Evolutionary conservation across 2,797 vertebrate genomes (phyloP), one percentile per base, ranked within the genome.

Genomic region (Enteromius thamalakanensis): DNA sequence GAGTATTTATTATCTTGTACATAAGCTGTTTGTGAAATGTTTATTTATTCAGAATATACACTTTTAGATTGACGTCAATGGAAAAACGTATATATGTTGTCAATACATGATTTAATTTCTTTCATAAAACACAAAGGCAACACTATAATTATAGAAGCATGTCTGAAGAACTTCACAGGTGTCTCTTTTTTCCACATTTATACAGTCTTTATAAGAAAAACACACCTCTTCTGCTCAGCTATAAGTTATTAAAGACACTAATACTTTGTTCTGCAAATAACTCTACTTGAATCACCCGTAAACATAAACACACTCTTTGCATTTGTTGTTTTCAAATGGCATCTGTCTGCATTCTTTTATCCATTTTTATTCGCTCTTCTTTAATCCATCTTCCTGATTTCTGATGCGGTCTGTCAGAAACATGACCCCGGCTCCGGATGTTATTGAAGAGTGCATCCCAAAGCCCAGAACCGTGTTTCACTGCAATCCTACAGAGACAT

Each of bases 321-420:
- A 32, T n/a, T 74, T 6, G 17, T 45, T 7, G 6, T 65, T 65
- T 78, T 19, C 37, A 23, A 17, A 49, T 49, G 19, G 58, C 76
- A 49, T 29, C 40, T 49, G 76, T 65, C 76, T 65, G 64, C 23
- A 68, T 17, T 75, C 21, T 53, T 51, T 68, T 8, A 79, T 68
- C 62, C 15, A 23, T 29, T 79, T 65, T 67, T 37, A 79, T 32
- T 51, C 23, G n/a, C 55, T 77, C 74, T 34, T 55, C 47, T 75
- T 55, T 55, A 37, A 75, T 37, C 32, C 32, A 14, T 75, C 75
- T 34, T 26, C 17, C 8, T 76, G 55, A 45, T 77, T 64, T 77
- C 15, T 60, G 40, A 26, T 0, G 32, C 1, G 2, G 72, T 23
- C 53, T 78, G 76, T 67, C 23, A 47, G 42, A 79, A 51, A 49